phyloP scores from a whole-genome alignment of 2,888 invertebrate genomes.

The Vanessa cardui region DNA sequence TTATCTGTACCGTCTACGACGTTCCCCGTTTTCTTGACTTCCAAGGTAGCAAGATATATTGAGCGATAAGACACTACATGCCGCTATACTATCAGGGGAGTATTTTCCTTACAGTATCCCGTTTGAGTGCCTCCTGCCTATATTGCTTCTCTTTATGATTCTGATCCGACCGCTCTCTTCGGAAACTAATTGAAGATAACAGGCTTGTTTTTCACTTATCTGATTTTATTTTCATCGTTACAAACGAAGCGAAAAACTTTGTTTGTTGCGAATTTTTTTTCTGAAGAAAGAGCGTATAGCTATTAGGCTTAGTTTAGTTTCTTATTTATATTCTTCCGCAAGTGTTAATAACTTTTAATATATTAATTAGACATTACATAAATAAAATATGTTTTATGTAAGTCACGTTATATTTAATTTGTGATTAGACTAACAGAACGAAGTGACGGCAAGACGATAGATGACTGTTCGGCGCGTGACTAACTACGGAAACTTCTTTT shows the following conservation, averaged over 20 bases:
- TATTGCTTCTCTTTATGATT: conserved; percentile 67
- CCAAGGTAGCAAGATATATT: conserved; percentile 18
- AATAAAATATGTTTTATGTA: no score
- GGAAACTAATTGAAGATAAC: conserved; percentile 77
- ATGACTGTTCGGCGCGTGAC: conserved; percentile 5
- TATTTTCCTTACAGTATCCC: conserved; percentile 64
- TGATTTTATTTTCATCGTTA: conserved; percentile 55
- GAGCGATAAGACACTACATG: conserved; percentile 49
- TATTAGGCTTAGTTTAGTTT: not conserved
- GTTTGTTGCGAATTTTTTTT: conserved; percentile 26
- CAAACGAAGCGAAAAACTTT: conserved; percentile 28
- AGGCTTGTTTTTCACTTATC: conserved; percentile 68
- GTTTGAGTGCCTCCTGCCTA: conserved; percentile 52
- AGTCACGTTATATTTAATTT: no score
- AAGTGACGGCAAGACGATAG: not conserved
- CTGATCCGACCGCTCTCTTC: conserved; percentile 62
- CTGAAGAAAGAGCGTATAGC: conserved; percentile 3
- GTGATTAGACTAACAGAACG: not conserved
- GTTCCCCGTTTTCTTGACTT: not conserved
- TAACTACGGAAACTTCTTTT: conserved; percentile 9
- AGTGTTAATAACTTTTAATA: no score
- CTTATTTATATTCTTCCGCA: no score
- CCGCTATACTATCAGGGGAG: conserved; percentile 25
- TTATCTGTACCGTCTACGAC: not conserved
- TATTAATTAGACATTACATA: no score